Conservation (phyloP, 2,888 invertebrate species). For the Synergus laeviventris region DNA sequence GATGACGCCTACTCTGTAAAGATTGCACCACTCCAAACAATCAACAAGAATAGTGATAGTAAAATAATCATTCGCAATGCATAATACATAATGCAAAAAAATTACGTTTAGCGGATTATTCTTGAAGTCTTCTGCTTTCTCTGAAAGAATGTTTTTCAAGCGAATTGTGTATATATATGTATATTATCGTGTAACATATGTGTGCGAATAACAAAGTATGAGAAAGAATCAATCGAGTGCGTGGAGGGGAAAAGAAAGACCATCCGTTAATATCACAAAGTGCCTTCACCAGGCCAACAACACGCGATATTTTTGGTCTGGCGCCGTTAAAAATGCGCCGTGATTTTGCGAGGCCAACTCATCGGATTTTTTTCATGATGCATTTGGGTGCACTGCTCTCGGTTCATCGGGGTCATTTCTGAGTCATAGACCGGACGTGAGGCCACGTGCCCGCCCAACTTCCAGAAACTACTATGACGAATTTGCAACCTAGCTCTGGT, state of each 20-base stretch:
- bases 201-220: conserved; percentile 17
- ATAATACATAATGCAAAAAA: neutral
- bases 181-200: neutral
- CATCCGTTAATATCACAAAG: conserved; percentile 47
- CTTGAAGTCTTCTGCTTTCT: neutral
- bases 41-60: neutral
- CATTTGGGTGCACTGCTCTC: conserved; percentile 53
- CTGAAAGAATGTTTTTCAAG: neutral
- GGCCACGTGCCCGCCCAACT: conserved; percentile 49
- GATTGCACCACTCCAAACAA: conserved; percentile 29
- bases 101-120: neutral
- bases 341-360: conserved; percentile 51
- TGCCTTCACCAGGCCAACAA: conserved; percentile 48
- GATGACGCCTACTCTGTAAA: conserved; percentile 21
- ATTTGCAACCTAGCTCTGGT: conserved; percentile 46
- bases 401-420: conserved; percentile 73
- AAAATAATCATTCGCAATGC: neutral
- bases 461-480: conserved; percentile 66
- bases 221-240: conserved; percentile 20
- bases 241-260: conserved; percentile 4
- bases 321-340: conserved; percentile 51
- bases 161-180: too few species aligned
- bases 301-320: conserved; percentile 52
- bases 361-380: conserved; percentile 44
- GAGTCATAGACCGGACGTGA: conserved; percentile 72